Conservation (phyloP, 2,113 vertebrate genomes). For the Anhinga rufa region DNA sequence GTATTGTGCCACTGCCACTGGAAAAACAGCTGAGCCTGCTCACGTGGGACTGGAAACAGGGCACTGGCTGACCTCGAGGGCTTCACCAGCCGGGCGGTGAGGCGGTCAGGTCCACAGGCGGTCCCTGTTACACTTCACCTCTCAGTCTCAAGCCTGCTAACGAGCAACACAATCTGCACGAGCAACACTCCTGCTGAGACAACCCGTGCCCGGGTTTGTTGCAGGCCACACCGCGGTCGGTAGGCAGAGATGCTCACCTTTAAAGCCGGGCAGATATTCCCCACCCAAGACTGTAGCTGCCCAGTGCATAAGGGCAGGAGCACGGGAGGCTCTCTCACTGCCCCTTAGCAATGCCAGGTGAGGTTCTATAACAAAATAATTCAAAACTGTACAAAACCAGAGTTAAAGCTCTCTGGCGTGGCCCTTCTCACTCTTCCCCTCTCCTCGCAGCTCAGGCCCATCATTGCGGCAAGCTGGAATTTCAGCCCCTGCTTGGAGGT, state of each 20-base stretch:
- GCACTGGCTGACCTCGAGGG: neutral
- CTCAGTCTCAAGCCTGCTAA: neutral
- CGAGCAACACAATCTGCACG: neutral
- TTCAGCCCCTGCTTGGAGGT: neutral
- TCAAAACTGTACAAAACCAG: neutral
- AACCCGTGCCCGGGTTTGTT: rapidly evolving
- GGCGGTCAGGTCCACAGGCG: neutral
- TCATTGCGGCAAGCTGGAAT: neutral
- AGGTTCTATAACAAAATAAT: neutral
- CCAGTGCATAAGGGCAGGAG: neutral
- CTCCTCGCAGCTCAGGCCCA: neutral
- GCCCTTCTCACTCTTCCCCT: neutral
- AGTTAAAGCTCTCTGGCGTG: neutral
- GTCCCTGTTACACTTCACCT: neutral
- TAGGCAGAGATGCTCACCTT: neutral
- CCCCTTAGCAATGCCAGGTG: neutral
- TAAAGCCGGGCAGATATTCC: neutral
- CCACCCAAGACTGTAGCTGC: neutral
- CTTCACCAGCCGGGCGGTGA: neutral
- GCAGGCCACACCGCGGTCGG: too few relatives aligned
- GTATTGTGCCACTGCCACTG: too few relatives aligned
- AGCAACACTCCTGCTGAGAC: rapidly evolving
- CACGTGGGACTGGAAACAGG: neutral
- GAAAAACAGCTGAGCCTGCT: neutral
- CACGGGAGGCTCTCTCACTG: neutral